phyloP scores from a whole-genome alignment of 2,888 invertebrate species.

The Hirtodrosophila alboralis region DNA sequence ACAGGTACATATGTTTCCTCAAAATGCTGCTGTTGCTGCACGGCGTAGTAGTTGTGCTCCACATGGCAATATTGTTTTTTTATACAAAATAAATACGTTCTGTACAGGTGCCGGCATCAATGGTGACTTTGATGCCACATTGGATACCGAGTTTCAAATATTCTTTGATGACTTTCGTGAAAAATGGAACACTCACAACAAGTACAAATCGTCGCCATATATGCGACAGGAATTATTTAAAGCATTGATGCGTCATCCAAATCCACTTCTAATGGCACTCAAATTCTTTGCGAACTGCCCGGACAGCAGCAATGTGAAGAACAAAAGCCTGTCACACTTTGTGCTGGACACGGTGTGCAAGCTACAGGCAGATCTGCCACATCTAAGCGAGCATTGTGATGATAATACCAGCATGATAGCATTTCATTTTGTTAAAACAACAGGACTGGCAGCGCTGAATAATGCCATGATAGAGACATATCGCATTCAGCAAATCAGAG shows the following conservation, averaged over 20 bases:
- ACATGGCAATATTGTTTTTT: not conserved
- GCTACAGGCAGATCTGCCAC: constrained; percentile 84
- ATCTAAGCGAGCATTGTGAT: constrained; percentile 84
- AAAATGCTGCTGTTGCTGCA: no score
- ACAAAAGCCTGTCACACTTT: constrained; percentile 81
- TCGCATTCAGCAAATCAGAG: constrained; percentile 87
- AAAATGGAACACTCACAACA: constrained; percentile 80
- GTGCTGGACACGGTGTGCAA: constrained; percentile 87
- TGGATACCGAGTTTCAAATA: constrained; percentile 66
- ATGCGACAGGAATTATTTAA: constrained; percentile 56
- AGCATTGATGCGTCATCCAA: constrained; percentile 41
- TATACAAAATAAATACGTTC: no score
- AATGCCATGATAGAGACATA: constrained; percentile 88
- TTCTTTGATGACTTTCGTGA: constrained; percentile 80
- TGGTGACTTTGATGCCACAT: constrained; percentile 80
- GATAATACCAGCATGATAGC: constrained; percentile 88
- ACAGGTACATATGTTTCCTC: constrained; percentile 50
- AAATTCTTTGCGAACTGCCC: constrained; percentile 83
- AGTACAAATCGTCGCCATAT: constrained; percentile 63
- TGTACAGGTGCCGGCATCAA: constrained; percentile 82
- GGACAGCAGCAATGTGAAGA: constrained; percentile 83
- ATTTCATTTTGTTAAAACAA: constrained; percentile 89
- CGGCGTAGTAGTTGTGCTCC: no score
- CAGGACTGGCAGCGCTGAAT: constrained; percentile 87
- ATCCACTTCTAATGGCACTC: constrained; percentile 81